Evolutionary conservation across 2,113 vertebrate genomes (phyloP), one percentile per base, ranked within the genome.

Genomic region (Fulica atra): DNA sequence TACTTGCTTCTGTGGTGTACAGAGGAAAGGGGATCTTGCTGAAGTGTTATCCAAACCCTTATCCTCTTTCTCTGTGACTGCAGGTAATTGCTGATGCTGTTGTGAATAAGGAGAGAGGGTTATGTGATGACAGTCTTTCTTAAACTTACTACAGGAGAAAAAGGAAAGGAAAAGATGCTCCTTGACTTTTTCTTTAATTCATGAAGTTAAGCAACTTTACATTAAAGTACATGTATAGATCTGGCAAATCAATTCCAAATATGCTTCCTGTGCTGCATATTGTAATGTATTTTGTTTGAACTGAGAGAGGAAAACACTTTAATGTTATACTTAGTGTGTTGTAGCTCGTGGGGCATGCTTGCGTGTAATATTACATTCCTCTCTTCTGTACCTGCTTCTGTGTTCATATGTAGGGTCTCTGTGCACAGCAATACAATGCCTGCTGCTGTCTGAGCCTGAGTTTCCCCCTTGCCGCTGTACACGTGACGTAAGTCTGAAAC

Each of bases 351-450:
- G 16, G 26, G 7, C 23, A 12, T 33, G 13, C 25, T 35, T 1
- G 0, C 7, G 29, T 14, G 19, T 16, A 33, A 17, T 16, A 14
- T 13, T 40, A 2, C 8, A 0, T 42, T 33, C 29, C 7, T 60
- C 33, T n/a, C 59, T 9, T 44, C 33, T n/a, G 16, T 66, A 20
- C 16, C 1, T 19, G 57, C 51, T 42, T 31, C 40, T 0, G 4
- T 25, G 20, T 50, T 60, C 13, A 4, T 12, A 2, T 3, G 2
- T 15, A 17, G 42, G 14, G 10, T 51, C 28, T 50, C 28, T 28
- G 61, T 18, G 79, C 25, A 3, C 7, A 48, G 54, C 46, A n/a
- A 13, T 4, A 7, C 5, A 8, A 9, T 16, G 57, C 17, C 33
- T 44, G 50, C 15, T n/a, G 29, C 26, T 56, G 25, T 6, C 33